These are phyloP conservation scores for Orchestia grillus DNA, from an alignment of 1,140 invertebrate species.

Conservation along the genomic window DNA sequence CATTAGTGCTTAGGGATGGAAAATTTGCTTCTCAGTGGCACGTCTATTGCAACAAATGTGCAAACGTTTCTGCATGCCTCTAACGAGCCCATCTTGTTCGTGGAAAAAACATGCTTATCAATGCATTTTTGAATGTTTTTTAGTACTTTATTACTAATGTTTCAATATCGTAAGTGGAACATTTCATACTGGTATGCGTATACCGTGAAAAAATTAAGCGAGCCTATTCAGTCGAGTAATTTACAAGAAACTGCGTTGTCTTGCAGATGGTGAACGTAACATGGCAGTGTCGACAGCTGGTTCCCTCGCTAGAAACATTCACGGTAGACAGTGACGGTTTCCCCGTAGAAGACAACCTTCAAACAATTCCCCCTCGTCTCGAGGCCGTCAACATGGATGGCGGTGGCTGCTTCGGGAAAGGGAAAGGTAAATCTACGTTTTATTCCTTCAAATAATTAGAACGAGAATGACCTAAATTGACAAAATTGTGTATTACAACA, in stretches of 20 bases:
- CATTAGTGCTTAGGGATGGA: too few species aligned
- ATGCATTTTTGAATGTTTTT: too few species aligned
- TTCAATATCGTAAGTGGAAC: too few species aligned
- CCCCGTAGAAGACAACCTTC: neutral
- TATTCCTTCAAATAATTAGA: neutral
- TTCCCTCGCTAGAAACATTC: neutral
- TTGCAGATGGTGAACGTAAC: slow-evolving; percentile 37
- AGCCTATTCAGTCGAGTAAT: too few species aligned
- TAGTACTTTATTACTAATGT: too few species aligned
- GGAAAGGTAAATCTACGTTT: neutral
- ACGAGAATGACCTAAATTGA: neutral
- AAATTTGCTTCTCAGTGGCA: too few species aligned
- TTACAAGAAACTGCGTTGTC: neutral
- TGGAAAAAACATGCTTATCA: too few species aligned
- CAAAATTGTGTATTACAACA: neutral
- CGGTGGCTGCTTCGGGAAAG: slow-evolving; percentile 15
- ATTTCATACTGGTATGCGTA: too few species aligned
- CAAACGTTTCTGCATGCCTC: too few species aligned
- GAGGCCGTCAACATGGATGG: slow-evolving; percentile 8
- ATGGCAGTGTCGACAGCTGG: neutral
- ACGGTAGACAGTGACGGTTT: neutral
- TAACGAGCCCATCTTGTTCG: too few species aligned
- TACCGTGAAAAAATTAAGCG: too few species aligned
- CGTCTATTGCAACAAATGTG: too few species aligned
- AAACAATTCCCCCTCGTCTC: neutral